Evolutionary conservation across 2,888 invertebrate genomes (phyloP).

Genomic region (Alloplasta piceator): DNA sequence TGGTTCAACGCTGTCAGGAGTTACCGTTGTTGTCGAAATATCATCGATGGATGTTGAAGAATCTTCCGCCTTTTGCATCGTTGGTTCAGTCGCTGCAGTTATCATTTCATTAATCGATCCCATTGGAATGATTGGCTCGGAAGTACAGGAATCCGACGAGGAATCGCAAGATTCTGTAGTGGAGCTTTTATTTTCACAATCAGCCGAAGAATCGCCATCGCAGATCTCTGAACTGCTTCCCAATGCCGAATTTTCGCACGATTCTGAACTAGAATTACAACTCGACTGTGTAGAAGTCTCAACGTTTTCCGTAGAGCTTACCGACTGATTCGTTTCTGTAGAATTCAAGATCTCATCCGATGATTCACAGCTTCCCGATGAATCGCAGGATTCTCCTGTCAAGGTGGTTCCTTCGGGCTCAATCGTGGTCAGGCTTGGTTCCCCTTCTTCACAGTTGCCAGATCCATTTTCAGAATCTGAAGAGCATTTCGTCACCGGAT

Average conservation of each 20-base stretch:
- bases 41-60: constrained; percentile 10
- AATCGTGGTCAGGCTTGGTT: background rate
- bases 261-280: constrained; percentile 31
- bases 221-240: constrained; percentile 13
- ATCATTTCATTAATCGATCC: background rate
- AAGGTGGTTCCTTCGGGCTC: background rate
- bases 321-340: background rate
- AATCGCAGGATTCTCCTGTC: constrained; percentile 22
- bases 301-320: background rate
- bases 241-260: constrained; percentile 19
- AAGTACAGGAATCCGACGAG: constrained; percentile 30
- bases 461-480: constrained; percentile 7
- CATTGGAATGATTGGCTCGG: constrained; percentile 1
- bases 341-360: background rate
- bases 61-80: constrained; percentile 21
- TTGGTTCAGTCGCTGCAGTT: constrained; percentile 7
- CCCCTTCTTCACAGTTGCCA: background rate
- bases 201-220: constrained; percentile 23
- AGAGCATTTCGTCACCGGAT: constrained; percentile 3
- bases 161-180: constrained; percentile 15
- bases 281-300: background rate
- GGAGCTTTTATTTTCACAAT: constrained; percentile 3
- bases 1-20: constrained; percentile 45
- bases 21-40: constrained; percentile 39
- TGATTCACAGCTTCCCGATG: constrained; percentile 21